phyloP scores from a whole-genome alignment of 2,113 vertebrate species.

The Circaetus gallicus region DNA sequence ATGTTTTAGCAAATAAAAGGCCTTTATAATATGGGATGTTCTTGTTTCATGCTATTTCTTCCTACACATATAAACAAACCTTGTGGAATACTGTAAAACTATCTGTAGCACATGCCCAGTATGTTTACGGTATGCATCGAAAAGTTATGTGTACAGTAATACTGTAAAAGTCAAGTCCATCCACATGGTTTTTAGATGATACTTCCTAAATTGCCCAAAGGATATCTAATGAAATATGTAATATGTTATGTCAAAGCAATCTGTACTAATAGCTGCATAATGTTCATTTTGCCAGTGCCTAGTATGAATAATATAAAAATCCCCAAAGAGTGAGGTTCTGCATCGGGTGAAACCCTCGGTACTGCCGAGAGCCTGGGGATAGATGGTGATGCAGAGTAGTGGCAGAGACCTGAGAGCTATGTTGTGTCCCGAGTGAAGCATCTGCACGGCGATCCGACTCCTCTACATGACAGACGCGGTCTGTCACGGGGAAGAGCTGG shows the following conservation, averaged over 20 bases:
- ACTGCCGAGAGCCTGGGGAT: not conserved
- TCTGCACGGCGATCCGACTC: not conserved
- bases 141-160: not conserved
- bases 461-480: accelerated
- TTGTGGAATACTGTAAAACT: not conserved
- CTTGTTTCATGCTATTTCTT: not conserved
- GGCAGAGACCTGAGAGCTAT: not conserved
- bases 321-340: not conserved
- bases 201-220: not conserved
- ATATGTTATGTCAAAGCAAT: not conserved
- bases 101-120: not conserved
- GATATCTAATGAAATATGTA: conserved; percentile 4
- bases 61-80: not conserved
- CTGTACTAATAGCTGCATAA: not conserved
- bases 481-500: not conserved
- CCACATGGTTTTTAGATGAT: conserved; percentile 13
- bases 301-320: not conserved
- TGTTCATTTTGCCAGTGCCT: not conserved
- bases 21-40: not conserved
- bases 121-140: not conserved
- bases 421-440: not conserved
- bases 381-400: not conserved
- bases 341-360: not conserved
- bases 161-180: not conserved
- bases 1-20: not conserved